These are phyloP conservation scores for Gila robusta DNA, from an alignment of 2,797 vertebrate genomes.

Conservation along the genomic window DNA sequence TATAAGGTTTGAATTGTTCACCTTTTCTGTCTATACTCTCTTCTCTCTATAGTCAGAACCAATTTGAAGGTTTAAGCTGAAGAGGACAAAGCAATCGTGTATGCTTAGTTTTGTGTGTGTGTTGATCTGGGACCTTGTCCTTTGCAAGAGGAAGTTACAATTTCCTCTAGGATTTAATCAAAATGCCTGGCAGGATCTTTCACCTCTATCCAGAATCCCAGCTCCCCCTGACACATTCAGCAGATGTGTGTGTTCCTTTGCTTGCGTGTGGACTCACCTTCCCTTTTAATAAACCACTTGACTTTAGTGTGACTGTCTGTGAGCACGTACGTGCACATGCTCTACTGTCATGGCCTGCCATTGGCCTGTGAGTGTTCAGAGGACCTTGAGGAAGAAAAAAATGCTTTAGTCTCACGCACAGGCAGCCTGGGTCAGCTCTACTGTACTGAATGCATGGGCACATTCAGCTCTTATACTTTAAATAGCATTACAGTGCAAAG, in stretches of 20 bases:
- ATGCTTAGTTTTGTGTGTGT: constrained; percentile 42
- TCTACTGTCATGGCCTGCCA: constrained; percentile 28
- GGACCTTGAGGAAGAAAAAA: constrained; percentile 58
- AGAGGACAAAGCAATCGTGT: background rate
- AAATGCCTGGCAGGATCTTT: constrained; percentile 67
- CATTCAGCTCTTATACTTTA: background rate
- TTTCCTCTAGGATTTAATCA: constrained; percentile 77
- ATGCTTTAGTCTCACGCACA: constrained; percentile 50
- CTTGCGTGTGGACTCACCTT: constrained; percentile 55
- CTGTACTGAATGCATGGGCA: background rate
- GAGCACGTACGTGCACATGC: constrained; percentile 14
- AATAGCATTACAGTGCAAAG: background rate
- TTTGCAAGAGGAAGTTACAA: constrained; percentile 76
- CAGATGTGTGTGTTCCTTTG: constrained; percentile 63
- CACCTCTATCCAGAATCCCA: constrained; percentile 54
- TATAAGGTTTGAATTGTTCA: background rate
- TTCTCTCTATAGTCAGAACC: background rate
- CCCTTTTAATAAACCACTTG: constrained; percentile 49
- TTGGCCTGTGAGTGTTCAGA: constrained; percentile 39
- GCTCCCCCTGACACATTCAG: constrained; percentile 55
- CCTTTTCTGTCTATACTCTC: background rate
- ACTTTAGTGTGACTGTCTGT: constrained; percentile 42
- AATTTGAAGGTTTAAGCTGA: background rate
- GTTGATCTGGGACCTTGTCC: constrained; percentile 61
- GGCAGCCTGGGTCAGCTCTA: background rate